Evolutionary conservation across 2,797 vertebrate genomes (phyloP), one percentile per base, ranked within the genome.

Genomic region (Poeciliopsis infans): DNA sequence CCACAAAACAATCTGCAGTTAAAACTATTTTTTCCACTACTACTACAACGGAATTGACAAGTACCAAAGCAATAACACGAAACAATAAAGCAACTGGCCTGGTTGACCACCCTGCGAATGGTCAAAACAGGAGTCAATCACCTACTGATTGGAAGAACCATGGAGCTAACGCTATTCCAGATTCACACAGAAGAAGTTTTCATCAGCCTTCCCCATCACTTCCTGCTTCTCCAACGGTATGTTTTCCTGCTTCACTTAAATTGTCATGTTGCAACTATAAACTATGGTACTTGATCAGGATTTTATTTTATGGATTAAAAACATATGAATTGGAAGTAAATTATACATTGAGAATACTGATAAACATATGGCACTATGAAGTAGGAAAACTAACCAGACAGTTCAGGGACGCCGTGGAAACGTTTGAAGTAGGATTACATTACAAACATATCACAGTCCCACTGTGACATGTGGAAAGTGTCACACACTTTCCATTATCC

Each of bases 111-210:
- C 83, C 51, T 83, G 82, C 51, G 74, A 93, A 41, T 55, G 49
- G 43, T 71, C 68, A 86, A 72, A 88, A 84, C 51, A 88, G 86
- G 51, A 90, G 68, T 83, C 93, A 47, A 79, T 80, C 92, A 47
- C 81, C 83, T 8, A 82, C 86, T 72, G 86, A 93, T 82, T 94
- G 96, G 89, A 95, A 78, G 80, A 92, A 93, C 75, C 86, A 93
- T 43, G 83, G 83, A 80, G 90, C 78, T 39, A 98, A 97, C 76
- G 89, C 90, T 61, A 92, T 98, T 90, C 96, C 96, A 1, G 96
- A 97, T 77, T 93, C 89, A n/a, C 94, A 96, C 59, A 59, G 59
- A 76, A 94, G 81, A 72, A 92, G 90, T 83, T 85, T 79, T 5
- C 91, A 74, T 1, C 45, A 51, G 73, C 75, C 86, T 66, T 59